Base-by-base conservation (phyloP, 1,140 invertebrate genomes). In the Tetragonula clypearis region DNA sequence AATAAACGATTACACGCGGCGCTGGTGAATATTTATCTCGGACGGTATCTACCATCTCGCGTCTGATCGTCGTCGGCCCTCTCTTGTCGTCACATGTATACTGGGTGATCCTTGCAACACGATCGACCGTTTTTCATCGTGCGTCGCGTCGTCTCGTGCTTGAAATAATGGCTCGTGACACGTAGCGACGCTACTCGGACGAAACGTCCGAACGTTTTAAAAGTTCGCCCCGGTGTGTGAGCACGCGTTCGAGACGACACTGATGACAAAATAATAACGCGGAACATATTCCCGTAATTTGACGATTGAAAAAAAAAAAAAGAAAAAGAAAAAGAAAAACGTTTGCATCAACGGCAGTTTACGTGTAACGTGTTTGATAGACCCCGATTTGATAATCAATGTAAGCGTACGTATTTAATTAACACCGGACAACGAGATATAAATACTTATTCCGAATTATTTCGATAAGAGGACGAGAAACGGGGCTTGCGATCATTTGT, bases 11-110 rank as follows among this genome's bases (percentile, higher is more conserved):
- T 86, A 86, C 84, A 86, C 80, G 66, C 79, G 79, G 73, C 80
- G 84, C 58, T 82, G 84, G 72, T 86, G 84, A 86, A 86, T 86
- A 86, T 86, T 86, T 86, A 86, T 86, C 84, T 86, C 84, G 79
- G 60, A 65, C 60, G 77, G 73, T 86, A 86, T 86, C 84, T 86
- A 86, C 79, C 72, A 86, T 86, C 84, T 82, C 66, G 73, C 56
- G 79, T 85, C 84, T 82, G 84, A 85, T 86, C 79, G 58, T 58
- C 65, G 73, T 69, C 21, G 72, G n/a, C 23, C 30, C 79, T 76
- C 65, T 69, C 84, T 86, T 76, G 84, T 76, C 79, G 84, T 86
- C 80, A 86, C 84, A 14, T 81, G 84, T 75, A 85, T 79, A 79
- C 83, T 65, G 78, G 69, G 71, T 85, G 84, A 85, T 68, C 79